phyloP scores from a whole-genome alignment of 1,140 invertebrate genomes.

The Latrodectus geometricus region DNA sequence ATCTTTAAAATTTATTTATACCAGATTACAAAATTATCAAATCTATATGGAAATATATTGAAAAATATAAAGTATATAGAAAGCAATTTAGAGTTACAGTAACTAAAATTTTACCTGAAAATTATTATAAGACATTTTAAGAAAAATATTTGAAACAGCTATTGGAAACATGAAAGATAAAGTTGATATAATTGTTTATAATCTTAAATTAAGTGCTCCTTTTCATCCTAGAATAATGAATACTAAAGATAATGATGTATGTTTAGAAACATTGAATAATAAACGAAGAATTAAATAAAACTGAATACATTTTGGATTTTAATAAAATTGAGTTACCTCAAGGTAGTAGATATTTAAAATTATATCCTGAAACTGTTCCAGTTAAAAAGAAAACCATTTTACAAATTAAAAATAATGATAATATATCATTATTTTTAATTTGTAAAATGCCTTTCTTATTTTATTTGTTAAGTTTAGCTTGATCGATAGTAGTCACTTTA shows the following conservation, averaged over 20 bases:
- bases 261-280: neutral
- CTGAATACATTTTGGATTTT: neutral
- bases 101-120: slow-evolving; percentile 3
- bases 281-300: slow-evolving; percentile 10
- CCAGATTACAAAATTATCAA: slow-evolving; percentile 5
- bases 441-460: too few species aligned
- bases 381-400: slow-evolving; percentile 3
- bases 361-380: neutral
- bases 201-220: neutral
- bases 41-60: neutral
- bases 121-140: slow-evolving; percentile 15
- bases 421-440: too few species aligned
- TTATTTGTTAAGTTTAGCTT: slow-evolving; percentile 10
- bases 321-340: neutral
- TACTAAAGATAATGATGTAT: neutral
- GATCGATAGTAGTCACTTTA: slow-evolving; percentile 4
- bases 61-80: slow-evolving; percentile 5
- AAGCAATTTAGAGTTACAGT: neutral
- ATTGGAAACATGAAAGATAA: neutral
- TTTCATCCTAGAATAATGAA: neutral
- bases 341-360: neutral
- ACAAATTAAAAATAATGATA: neutral
- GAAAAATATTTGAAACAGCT: neutral
- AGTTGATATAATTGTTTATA: neutral
- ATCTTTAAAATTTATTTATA: neutral